These are phyloP conservation scores for Decapterus maruadsi DNA, from an alignment of 2,797 vertebrate species.

Conservation along the genomic window DNA sequence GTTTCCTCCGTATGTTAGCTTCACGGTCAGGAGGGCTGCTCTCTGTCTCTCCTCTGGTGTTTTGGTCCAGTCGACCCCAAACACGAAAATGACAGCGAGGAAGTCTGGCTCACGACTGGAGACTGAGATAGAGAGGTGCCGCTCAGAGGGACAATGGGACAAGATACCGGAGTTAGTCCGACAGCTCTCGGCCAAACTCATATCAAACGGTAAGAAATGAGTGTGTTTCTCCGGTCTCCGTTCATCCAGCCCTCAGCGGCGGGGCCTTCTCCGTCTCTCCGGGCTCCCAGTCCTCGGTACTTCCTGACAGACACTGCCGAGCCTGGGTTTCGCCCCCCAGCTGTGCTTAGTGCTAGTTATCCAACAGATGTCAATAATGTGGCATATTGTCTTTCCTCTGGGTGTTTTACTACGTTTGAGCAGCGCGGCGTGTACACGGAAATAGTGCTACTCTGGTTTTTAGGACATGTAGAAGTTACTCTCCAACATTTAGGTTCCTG, in stretches of 20 bases:
- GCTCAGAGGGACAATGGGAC: conserved; percentile 95
- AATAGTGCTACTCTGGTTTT: too few species aligned
- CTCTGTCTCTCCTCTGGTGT: conserved; percentile 36
- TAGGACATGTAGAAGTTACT: background rate
- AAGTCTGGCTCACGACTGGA: conserved; percentile 96
- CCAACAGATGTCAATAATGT: conserved; percentile 17
- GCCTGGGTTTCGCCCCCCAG: background rate
- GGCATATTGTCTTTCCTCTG: fast-evolving
- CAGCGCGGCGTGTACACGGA: background rate
- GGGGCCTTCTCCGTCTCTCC: conserved; percentile 54
- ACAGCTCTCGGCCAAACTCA: conserved; percentile 94
- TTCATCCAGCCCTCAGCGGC: conserved; percentile 40
- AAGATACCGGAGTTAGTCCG: conserved; percentile 93
- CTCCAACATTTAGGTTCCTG: background rate
- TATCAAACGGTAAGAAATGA: conserved; percentile 90
- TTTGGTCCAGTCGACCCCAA: conserved; percentile 62
- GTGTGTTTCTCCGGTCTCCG: background rate
- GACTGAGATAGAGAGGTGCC: conserved; percentile 95
- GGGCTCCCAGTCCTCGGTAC: conserved; percentile 59
- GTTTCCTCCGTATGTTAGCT: fast-evolving
- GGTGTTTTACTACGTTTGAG: background rate
- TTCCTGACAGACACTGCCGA: conserved; percentile 67
- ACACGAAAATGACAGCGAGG: conserved; percentile 90
- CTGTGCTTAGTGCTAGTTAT: background rate
- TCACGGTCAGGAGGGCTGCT: conserved; percentile 12